Evolutionary conservation across 2,888 invertebrate genomes (phyloP).

Genomic region (Callosobruchus maculatus): DNA sequence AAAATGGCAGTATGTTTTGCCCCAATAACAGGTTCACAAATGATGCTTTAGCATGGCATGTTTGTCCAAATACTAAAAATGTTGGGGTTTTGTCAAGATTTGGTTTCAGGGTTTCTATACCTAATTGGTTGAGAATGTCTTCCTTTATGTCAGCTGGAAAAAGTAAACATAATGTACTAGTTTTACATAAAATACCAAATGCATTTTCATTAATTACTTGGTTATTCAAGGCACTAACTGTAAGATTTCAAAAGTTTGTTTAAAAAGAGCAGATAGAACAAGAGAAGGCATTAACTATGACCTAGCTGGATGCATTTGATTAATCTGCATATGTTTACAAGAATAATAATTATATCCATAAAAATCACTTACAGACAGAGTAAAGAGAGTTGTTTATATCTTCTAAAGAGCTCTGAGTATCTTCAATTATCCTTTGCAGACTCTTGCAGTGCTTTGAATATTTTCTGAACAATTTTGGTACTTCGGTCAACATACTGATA

Average conservation of each 20-base stretch:
- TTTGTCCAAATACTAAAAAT: constrained; percentile 71
- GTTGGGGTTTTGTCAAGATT: constrained; percentile 54
- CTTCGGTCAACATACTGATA: constrained; percentile 33
- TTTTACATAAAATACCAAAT: no score
- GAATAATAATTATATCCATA: constrained; percentile 4
- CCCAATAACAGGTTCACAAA: constrained; percentile 72
- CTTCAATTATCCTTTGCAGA: constrained; percentile 42
- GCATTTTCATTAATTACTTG: no score
- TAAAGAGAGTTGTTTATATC: constrained; percentile 42
- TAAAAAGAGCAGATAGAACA: not conserved
- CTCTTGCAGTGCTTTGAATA: constrained; percentile 43
- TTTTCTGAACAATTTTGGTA: constrained; percentile 43
- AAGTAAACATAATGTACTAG: no score
- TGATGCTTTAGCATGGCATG: constrained; percentile 64
- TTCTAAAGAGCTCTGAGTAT: constrained; percentile 43
- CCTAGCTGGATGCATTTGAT: no score
- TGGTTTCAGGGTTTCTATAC: constrained; percentile 35
- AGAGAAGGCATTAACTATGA: no score
- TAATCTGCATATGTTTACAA: not conserved
- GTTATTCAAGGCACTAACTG: not conserved
- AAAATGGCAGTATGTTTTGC: constrained; percentile 60
- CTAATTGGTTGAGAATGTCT: constrained; percentile 38
- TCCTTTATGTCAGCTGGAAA: constrained; percentile 41
- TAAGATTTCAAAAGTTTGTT: not conserved
- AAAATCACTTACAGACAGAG: constrained; percentile 37